Evolutionary conservation across 2,113 vertebrate genomes (phyloP).

Genomic region (Oncorhynchus masou): DNA sequence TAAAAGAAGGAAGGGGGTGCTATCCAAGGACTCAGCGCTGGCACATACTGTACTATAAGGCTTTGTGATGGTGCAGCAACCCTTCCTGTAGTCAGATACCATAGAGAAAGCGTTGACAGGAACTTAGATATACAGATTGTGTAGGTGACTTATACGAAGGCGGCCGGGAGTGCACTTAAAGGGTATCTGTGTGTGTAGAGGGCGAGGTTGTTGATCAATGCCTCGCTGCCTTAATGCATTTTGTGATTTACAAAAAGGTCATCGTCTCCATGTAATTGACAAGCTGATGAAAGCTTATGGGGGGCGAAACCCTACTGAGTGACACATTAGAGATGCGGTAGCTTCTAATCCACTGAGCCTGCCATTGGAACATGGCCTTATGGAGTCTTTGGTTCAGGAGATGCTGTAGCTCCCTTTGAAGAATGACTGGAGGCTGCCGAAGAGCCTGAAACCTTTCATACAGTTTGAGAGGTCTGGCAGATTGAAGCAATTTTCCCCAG

Average conservation of each 20-base stretch:
- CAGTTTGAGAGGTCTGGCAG: constrained; percentile 23
- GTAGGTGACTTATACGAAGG: neutral
- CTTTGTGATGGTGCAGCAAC: neutral
- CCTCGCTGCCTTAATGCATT: constrained; percentile 1
- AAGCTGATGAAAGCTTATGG: constrained; percentile 24
- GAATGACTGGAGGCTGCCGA: constrained; percentile 17
- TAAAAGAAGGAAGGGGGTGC: too few species aligned
- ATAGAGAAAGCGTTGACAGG: neutral
- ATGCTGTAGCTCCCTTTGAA: constrained; percentile 30
- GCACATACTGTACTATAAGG: constrained; percentile 20
- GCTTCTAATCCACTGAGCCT: constrained; percentile 40
- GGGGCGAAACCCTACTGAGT: constrained; percentile 23
- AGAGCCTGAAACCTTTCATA: constrained; percentile 44
- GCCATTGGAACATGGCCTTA: constrained; percentile 31
- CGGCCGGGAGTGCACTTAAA: neutral
- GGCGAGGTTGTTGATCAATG: neutral
- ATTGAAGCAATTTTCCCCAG: constrained; percentile 33
- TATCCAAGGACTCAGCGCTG: neutral
- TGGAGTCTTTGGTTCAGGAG: constrained; percentile 13
- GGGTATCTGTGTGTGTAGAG: neutral
- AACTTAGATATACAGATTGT: constrained; percentile 1
- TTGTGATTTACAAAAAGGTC: neutral
- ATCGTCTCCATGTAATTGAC: constrained; percentile 14
- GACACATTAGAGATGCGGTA: constrained; percentile 36
- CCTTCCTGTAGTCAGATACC: neutral